phyloP scores from a whole-genome alignment of 2,113 vertebrate species.

The Dunckerocampus dactyliophorus region DNA sequence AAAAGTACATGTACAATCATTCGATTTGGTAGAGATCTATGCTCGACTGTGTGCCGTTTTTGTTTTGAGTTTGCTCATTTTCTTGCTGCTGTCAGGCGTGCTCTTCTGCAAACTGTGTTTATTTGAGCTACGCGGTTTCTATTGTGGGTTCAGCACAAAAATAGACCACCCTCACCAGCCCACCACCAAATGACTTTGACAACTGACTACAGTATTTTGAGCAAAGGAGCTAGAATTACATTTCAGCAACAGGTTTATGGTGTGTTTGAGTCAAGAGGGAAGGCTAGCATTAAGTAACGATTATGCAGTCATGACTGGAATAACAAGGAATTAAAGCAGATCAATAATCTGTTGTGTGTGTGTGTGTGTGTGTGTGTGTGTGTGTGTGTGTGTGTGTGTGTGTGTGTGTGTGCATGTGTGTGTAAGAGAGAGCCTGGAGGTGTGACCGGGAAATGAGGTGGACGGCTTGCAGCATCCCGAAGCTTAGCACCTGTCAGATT shows the following conservation, averaged over 20 bases:
- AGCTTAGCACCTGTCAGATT: slow-evolving; percentile 53
- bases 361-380: slow-evolving; percentile 4
- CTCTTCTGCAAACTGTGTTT: neutral
- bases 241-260: neutral
- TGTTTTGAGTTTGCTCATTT: too few species aligned
- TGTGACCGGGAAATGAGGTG: slow-evolving; percentile 45
- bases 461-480: slow-evolving; percentile 52
- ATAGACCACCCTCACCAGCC: slow-evolving; percentile 32
- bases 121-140: slow-evolving; percentile 10
- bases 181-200: slow-evolving; percentile 6
- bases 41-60: too few species aligned
- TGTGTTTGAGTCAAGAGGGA: neutral
- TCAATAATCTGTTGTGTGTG: slow-evolving; percentile 12
- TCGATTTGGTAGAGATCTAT: too few species aligned
- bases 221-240: slow-evolving; percentile 23
- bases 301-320: neutral
- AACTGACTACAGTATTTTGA: slow-evolving; percentile 10
- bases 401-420: slow-evolving; percentile 6
- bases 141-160: slow-evolving; percentile 26
- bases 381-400: neutral
- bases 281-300: neutral
- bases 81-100: too few species aligned
- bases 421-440: slow-evolving; percentile 15
- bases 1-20: too few species aligned
- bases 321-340: slow-evolving; percentile 9